These are phyloP conservation scores for Actinernus sp. DNA, from an alignment of 92 coral and sea anemone genomes.

Conservation along the genomic window DNA sequence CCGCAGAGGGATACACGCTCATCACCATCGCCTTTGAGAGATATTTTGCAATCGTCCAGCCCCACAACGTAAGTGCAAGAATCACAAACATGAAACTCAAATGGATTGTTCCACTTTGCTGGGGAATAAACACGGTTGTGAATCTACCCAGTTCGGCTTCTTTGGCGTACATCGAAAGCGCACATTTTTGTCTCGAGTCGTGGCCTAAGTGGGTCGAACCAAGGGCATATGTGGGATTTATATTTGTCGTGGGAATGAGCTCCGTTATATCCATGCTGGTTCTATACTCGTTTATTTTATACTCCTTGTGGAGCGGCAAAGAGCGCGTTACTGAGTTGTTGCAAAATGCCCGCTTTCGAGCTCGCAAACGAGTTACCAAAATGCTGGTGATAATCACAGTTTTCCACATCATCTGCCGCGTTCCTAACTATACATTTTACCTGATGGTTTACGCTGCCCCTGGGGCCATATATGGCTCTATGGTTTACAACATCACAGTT, in stretches of 20 bases:
- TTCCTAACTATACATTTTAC: slow-evolving; percentile 80
- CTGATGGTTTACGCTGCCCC: slow-evolving; percentile 58
- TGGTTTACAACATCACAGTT: slow-evolving; percentile 74
- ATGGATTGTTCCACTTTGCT: slow-evolving; percentile 64
- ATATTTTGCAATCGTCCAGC: slow-evolving; percentile 45
- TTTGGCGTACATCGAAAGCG: slow-evolving; percentile 43
- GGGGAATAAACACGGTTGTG: slow-evolving; percentile 54
- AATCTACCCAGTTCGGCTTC: slow-evolving; percentile 59
- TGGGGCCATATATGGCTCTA: slow-evolving; percentile 65
- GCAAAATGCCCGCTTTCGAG: slow-evolving; percentile 68
- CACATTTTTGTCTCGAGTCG: slow-evolving; percentile 50
- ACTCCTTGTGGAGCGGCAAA: slow-evolving; percentile 55
- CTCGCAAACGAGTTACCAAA: slow-evolving; percentile 64
- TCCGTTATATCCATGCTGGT: slow-evolving; percentile 61
- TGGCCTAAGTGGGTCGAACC: slow-evolving; percentile 67
- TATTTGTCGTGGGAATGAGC: slow-evolving; percentile 59
- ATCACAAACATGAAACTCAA: slow-evolving; percentile 36
- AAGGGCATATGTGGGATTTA: slow-evolving; percentile 55
- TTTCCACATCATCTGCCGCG: slow-evolving; percentile 64
- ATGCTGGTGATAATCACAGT: slow-evolving; percentile 56
- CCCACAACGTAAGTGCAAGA: slow-evolving; percentile 21
- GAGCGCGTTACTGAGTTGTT: slow-evolving; percentile 55
- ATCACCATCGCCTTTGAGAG: slow-evolving; percentile 79
- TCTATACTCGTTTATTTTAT: slow-evolving; percentile 64
- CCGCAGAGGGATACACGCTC: slow-evolving; percentile 68